These are phyloP conservation scores for Halocaridina rubra DNA, from an alignment of 2,888 invertebrate species.

Conservation along the genomic window DNA sequence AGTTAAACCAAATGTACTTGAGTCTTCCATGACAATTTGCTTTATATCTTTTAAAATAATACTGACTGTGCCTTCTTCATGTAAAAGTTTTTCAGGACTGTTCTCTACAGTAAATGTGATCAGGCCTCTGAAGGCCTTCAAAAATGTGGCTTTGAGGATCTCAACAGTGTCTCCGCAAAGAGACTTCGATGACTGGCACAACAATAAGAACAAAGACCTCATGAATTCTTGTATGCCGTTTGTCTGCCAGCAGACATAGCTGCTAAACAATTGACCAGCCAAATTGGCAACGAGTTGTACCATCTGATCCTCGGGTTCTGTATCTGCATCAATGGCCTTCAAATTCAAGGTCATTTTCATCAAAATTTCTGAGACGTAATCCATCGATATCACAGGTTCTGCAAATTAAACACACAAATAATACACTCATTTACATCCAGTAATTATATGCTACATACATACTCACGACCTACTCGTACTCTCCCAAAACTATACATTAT, in stretches of 20 bases:
- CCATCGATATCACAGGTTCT: conserved; percentile 30
- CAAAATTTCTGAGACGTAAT: conserved; percentile 29
- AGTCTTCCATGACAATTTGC: conserved; percentile 1
- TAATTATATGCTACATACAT: too few relatives aligned
- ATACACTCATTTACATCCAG: too few relatives aligned
- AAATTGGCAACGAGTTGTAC: conserved; percentile 24
- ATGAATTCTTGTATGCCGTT: conserved; percentile 45
- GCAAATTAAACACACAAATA: too few relatives aligned
- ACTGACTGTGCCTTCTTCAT: conserved; percentile 22
- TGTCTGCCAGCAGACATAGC: conserved; percentile 42
- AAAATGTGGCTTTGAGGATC: conserved; percentile 18
- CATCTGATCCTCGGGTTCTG: conserved; percentile 16
- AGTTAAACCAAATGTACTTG: conserved; percentile 6
- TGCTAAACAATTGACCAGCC: conserved; percentile 24
- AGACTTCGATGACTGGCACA: conserved; percentile 25
- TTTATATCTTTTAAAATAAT: conserved; percentile 33
- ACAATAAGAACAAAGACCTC: conserved; percentile 29
- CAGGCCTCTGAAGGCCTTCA: conserved; percentile 39
- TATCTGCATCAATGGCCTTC: background rate
- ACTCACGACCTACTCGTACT: too few relatives aligned
- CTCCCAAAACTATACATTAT: too few relatives aligned
- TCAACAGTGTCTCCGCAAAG: background rate
- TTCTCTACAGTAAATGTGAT: background rate
- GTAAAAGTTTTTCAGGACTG: conserved; percentile 16
- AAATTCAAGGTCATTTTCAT: conserved; percentile 23